Evolutionary conservation across 2,113 vertebrate genomes (phyloP), one percentile per base, ranked within the genome.

Genomic region (Mormyrus lacerda): DNA sequence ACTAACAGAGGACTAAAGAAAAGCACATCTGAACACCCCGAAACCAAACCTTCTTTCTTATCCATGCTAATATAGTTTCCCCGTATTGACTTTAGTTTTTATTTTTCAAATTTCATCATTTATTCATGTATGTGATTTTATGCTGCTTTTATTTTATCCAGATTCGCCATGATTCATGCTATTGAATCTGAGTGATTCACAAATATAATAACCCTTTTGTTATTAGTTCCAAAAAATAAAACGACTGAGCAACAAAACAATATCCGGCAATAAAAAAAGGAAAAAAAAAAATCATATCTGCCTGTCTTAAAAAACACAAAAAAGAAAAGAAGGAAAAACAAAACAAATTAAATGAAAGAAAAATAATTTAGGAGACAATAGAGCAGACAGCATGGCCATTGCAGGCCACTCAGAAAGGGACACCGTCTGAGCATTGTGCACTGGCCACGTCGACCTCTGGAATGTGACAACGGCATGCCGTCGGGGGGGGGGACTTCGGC

Each of bases 261-360:
- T 65, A 87, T 87, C 87, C 31, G 55, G 44, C 85, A 61, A 61
- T 87, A 61, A 44, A 21, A 48, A 85, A 13, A 27, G 1, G 61
- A 0, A 9, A 1, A 45, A 50, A 42, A 44, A n/a, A 87, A 61
- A 31, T 11, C 53, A 42, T 87, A 61, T 61, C 35, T 44, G 35
- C 42, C 53, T n/a, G 27, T n/a, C 85, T 87, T 53, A 31, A 27
- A 55, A 53, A 35, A 53, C 27, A 6, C 50, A 13, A 19, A 53
- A 27, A 51, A 31, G 21, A 53, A 45, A 4, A 19, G 4, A 31
- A 51, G 8, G 35, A 87, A 27, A 15, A 50, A 53, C 39, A 87
- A 87, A 87, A 87, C 48, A 87, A 87, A 87, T 50, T 51, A 87
- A 87, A 53, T 47, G 85, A n/a, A 87, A 53, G 27, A 87, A 87